These are phyloP conservation scores for Adelosebastes latens DNA, from an alignment of 2,797 vertebrate species.

Conservation along the genomic window DNA sequence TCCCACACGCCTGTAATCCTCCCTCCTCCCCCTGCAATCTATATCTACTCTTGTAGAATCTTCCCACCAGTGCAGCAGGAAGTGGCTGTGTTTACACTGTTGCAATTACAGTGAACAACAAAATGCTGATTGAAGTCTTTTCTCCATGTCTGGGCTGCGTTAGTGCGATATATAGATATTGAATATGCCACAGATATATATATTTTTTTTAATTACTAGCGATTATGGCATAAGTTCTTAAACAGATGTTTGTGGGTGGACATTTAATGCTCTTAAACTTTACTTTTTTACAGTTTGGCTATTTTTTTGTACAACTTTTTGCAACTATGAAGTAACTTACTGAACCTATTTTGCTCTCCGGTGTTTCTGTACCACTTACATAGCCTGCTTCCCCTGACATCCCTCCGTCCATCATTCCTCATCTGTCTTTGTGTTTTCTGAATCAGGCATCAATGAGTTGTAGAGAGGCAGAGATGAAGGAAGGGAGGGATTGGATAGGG, in stretches of 20 bases:
- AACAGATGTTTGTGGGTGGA: not conserved
- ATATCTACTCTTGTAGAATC: not conserved
- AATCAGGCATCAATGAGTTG: constrained; percentile 46
- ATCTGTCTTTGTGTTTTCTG: constrained; percentile 38
- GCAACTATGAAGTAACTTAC: not conserved
- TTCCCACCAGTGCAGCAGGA: not conserved
- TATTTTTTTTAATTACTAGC: not conserved
- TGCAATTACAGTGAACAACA: not conserved
- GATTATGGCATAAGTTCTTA: not conserved
- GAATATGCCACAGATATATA: too few species aligned
- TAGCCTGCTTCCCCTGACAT: not conserved
- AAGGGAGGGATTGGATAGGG: constrained; percentile 1
- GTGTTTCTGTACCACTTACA: not conserved
- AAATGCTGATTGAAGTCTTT: too few species aligned
- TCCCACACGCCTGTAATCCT: not conserved
- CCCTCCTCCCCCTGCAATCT: not conserved
- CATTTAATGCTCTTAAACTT: not conserved
- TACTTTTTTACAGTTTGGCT: not conserved
- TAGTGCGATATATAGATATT: too few species aligned
- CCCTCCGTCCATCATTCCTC: constrained; percentile 34
- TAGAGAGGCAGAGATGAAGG: constrained; percentile 31
- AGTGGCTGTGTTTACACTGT: not conserved
- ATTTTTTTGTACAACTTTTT: not conserved
- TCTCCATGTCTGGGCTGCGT: too few species aligned
- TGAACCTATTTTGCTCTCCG: not conserved